Evolutionary conservation across 1,140 invertebrate species (phyloP), one percentile per base, ranked within the genome.

Genomic region (Coelopa frigida): DNA sequence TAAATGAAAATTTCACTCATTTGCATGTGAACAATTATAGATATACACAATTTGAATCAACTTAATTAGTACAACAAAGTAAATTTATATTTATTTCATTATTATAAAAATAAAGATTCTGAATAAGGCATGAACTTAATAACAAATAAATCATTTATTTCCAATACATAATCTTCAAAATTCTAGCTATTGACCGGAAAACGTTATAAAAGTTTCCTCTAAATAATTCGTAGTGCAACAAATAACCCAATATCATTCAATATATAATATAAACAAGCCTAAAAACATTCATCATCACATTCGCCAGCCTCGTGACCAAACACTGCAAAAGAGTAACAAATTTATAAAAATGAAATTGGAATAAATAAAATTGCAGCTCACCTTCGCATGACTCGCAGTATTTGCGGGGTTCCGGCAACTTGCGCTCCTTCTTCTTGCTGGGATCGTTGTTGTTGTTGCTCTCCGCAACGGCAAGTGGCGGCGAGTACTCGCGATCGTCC

Each of bases 331-430:
- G 56, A 54, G 55, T 51, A 51, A 27, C 14, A 38, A 17, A 46
- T n/a, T 7, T 44, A 23, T 23, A 23, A 23, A 11, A 12, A 45
- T 14, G 14, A 7, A 32, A 44, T 27, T 31, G 2, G 5, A 29
- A 5, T 11, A 29, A 36, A 36, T 8, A 36, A 14, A 36, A 36
- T 14, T 10, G 18, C 33, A 35, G n/a, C 26, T 29, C 43, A 92
- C 89, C 81, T 84, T 95, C 92, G 75, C 93, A 97, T 50, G 81
- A 85, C 50, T 90, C 86, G 73, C 92, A 97, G 73, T 94, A 97
- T 33, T 89, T 83, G 42, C 92, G 73, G 4, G 82, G 77, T 45
- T 76, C 67, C 44, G 73, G 70, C 39, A 76, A 71, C 54, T 74
- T 75, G 12, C 61, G 57, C 36, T 64, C 55, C 55, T 60, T 74